Percentiles rank a stretch among this genome's conserved stretches.
phyloP scores from a whole-genome alignment of 2,113 vertebrate genomes.

The Pseudopipra pipra region DNA sequence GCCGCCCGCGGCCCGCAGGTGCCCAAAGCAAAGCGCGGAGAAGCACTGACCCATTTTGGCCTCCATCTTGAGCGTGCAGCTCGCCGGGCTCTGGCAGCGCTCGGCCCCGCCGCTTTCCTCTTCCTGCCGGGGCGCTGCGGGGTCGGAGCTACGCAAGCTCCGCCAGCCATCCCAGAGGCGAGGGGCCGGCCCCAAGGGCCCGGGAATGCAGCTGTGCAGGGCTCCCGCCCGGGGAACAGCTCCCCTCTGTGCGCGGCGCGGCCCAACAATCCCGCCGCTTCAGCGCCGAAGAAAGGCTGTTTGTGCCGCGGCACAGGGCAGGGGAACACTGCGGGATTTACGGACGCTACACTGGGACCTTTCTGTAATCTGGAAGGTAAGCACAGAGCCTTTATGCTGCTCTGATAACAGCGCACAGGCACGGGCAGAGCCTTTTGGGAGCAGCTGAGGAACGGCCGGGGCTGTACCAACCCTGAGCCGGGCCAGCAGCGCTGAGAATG shows the following conservation, averaged over 20 bases:
- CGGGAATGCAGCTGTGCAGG: not conserved
- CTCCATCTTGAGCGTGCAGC: slow-evolving; percentile 84
- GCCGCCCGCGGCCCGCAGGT: not conserved
- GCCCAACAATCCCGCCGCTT: not conserved
- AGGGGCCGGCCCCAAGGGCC: not conserved
- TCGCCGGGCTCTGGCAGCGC: slow-evolving; percentile 31
- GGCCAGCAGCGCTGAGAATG: accelerated
- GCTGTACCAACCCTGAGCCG: not conserved
- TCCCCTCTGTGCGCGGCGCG: not conserved
- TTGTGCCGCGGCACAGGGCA: not conserved
- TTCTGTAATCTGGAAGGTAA: not conserved
- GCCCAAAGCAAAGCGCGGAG: not conserved
- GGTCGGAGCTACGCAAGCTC: slow-evolving; percentile 47
- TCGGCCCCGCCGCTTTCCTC: slow-evolving; percentile 33
- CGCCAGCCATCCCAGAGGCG: not conserved
- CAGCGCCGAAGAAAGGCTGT: not conserved
- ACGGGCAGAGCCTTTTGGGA: not conserved
- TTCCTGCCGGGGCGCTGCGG: slow-evolving; percentile 65
- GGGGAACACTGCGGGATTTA: not conserved
- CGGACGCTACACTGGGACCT: not conserved
- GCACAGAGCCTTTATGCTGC: not conserved
- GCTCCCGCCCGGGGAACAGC: not conserved
- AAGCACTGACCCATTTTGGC: slow-evolving; percentile 84
- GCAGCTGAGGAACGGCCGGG: too few species aligned
- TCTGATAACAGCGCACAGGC: accelerated